Percentiles rank a stretch among this genome's conserved stretches.
phyloP scores from a whole-genome alignment of 2,113 vertebrate genomes.

The Chlamydotis undulata region DNA sequence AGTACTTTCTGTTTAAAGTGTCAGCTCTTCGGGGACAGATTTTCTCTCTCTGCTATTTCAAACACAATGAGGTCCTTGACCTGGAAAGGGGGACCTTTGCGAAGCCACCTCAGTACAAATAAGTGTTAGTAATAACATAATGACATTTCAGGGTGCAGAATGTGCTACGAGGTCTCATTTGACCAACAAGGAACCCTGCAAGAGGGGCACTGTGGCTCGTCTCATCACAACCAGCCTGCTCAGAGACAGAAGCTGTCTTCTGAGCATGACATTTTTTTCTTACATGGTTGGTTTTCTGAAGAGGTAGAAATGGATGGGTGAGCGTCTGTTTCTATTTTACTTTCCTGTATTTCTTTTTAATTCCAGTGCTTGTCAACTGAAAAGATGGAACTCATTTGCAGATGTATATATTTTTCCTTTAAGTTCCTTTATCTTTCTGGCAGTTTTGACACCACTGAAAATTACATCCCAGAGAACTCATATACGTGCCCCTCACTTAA shows the following conservation, averaged over 20 bases:
- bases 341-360: not conserved
- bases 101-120: not conserved
- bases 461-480: not conserved
- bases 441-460: not conserved
- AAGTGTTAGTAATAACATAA: not conserved
- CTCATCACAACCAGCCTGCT: not conserved
- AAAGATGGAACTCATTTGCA: not conserved
- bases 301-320: not conserved
- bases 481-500: not conserved
- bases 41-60: not conserved
- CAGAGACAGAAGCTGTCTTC: not conserved
- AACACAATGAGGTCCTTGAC: not conserved
- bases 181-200: not conserved
- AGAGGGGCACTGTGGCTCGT: not conserved
- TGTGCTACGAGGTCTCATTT: not conserved
- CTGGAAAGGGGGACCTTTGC: not conserved
- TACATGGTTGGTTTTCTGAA: conserved; percentile 17
- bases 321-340: not conserved
- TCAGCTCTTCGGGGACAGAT: not conserved
- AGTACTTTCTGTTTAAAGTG: not conserved
- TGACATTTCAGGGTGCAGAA: not conserved
- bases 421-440: not conserved
- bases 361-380: not conserved
- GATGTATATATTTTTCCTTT: not conserved
- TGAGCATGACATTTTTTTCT: not conserved